Evolutionary conservation across 1,140 invertebrate genomes (phyloP).

Genomic region (Lepidostoma basale): DNA sequence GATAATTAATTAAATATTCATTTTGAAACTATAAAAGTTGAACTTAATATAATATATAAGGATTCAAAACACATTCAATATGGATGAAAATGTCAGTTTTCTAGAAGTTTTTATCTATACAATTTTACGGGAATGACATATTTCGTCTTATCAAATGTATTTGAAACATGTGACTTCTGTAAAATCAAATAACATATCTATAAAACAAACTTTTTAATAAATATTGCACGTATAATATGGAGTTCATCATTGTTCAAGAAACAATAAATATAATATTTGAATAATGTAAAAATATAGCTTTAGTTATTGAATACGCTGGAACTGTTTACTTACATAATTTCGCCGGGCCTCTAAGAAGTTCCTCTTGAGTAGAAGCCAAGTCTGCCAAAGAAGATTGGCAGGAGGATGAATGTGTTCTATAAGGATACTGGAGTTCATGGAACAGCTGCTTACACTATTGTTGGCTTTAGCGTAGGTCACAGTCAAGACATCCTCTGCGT

Average conservation of each 20-base stretch:
- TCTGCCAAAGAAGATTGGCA: slow-evolving; percentile 58
- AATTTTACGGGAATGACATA: too few species aligned
- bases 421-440: slow-evolving; percentile 46
- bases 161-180: too few species aligned
- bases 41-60: too few species aligned
- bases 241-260: neutral
- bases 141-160: too few species aligned
- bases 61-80: too few species aligned
- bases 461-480: neutral
- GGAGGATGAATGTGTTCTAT: slow-evolving; percentile 51
- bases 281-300: neutral
- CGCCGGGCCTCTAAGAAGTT: slow-evolving; percentile 66
- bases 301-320: neutral
- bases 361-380: slow-evolving; percentile 64
- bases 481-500: neutral
- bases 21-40: too few species aligned
- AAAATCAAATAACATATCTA: too few species aligned
- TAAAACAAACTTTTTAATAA: too few species aligned
- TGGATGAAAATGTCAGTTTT: too few species aligned
- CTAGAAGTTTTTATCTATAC: too few species aligned
- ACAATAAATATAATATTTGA: neutral
- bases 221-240: too few species aligned
- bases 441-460: slow-evolving; percentile 56
- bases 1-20: too few species aligned
- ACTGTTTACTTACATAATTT: slow-evolving; percentile 66